Base-by-base conservation (phyloP, 1,140 invertebrate genomes). In the Lamellibrachia luymesi region DNA sequence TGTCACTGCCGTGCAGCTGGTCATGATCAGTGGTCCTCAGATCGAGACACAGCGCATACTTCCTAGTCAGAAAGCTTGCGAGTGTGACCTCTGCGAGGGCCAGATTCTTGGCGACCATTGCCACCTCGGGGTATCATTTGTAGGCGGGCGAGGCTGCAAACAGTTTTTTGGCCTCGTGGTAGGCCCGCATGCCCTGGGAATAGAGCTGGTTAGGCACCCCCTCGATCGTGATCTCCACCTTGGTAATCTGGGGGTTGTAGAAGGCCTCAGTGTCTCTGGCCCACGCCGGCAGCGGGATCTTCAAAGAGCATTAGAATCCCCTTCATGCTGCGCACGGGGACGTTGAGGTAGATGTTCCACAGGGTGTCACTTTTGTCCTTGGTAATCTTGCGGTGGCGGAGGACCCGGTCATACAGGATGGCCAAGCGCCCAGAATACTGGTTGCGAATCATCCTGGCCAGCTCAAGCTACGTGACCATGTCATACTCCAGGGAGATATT, bases 171-270 rank as follows among this genome's bases (percentile, higher is more conserved):
- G 38, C 38, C 38, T 38, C 0, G 38, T 38, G 38, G 38, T 1
- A 38, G 38, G 38, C 38, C 38, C 38, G 38, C 38, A 1, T 38
- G 38, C 38, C 38, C 38, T 38, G 38, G 38, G 38, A 38, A 38
- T 38, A 38, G 38, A 38, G 38, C 38, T 94, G 92, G 92, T 94
- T 93, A 56, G 93, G 93, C 10, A 94, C 90, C 7, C 94, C 92
- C 38, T 90, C 94, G 92, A 51, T 94, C 94, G 51, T 91, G 94
- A 50, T 94, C 92, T 52, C 93, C 93, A 92, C 38, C 38, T 38
- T 38, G 38, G 38, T 38, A 38, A 38, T 38, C 38, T 38, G 38
- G 38, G 38, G 38, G 38, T 38, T 38, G 38, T 38, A 38, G 38
- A 38, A 38, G 38, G 38, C 38, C 38, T 38, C 38, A 38, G 38